These are phyloP conservation scores for Sebastes trivittatus DNA, from an alignment of 2,797 vertebrate genomes.

Conservation along the genomic window DNA sequence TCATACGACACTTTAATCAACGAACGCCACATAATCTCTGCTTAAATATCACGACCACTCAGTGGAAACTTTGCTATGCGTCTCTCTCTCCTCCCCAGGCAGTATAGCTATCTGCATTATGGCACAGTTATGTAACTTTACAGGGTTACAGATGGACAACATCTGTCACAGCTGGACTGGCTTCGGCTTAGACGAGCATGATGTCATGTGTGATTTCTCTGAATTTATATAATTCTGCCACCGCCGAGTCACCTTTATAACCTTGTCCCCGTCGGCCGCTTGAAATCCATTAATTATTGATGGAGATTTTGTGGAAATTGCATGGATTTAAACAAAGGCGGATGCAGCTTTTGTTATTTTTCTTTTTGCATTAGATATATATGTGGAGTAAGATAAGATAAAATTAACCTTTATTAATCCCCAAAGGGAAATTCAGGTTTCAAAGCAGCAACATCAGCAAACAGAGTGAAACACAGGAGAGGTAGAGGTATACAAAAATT, in stretches of 20 bases:
- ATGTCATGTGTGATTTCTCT: slow-evolving; percentile 38
- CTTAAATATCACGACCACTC: background rate
- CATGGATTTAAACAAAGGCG: background rate
- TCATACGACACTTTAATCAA: background rate
- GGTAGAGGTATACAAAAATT: too few species aligned
- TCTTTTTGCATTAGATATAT: background rate
- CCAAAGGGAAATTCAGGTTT: too few species aligned
- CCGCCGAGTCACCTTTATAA: slow-evolving; percentile 9
- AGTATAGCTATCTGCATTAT: slow-evolving; percentile 30
- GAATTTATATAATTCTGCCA: slow-evolving; percentile 56
- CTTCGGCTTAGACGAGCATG: slow-evolving; percentile 28
- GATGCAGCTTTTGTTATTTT: background rate
- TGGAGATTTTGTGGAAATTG: background rate
- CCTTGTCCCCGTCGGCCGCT: slow-evolving; percentile 1
- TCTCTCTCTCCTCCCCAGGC: slow-evolving; percentile 1
- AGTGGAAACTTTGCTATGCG: background rate
- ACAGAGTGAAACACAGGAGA: too few species aligned
- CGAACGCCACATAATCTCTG: background rate
- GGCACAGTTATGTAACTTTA: slow-evolving; percentile 69
- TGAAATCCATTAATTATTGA: background rate
- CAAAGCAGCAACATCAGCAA: too few species aligned
- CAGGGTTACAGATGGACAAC: slow-evolving; percentile 70
- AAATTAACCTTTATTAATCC: too few species aligned
- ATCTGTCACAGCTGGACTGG: slow-evolving; percentile 50
- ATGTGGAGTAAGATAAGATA: background rate